Conservation (phyloP, 2,797 vertebrate genomes). For the Phoxinus dragarum region DNA sequence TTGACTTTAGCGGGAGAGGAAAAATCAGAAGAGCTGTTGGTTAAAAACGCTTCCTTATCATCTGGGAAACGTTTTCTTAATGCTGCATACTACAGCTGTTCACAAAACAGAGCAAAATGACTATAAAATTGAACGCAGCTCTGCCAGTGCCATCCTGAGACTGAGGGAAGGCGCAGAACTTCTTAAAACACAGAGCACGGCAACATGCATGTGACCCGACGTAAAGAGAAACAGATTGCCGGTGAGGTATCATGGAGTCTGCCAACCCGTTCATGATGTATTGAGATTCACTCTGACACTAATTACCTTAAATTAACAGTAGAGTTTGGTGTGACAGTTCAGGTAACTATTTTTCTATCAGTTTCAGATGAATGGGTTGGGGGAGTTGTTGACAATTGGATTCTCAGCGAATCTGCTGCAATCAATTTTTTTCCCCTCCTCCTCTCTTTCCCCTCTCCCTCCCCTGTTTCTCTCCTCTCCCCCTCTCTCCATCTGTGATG, state of each 20-base stretch:
- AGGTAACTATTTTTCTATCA: slow-evolving; percentile 84
- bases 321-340: slow-evolving; percentile 86
- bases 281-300: slow-evolving; percentile 84
- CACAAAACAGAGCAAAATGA: slow-evolving; percentile 16
- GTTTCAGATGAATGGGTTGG: slow-evolving; percentile 82
- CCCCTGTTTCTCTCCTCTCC: slow-evolving; percentile 46
- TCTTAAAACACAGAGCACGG: background rate
- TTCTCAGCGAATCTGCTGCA: slow-evolving; percentile 72
- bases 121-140: slow-evolving; percentile 9
- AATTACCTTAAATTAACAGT: slow-evolving; percentile 89
- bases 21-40: slow-evolving; percentile 1
- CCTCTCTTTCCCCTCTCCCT: slow-evolving; percentile 36
- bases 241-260: slow-evolving; percentile 81
- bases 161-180: background rate
- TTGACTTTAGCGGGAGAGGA: slow-evolving; percentile 22
- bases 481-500: slow-evolving; percentile 57
- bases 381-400: slow-evolving; percentile 82
- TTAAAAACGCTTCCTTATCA: background rate
- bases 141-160: background rate
- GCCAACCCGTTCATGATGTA: slow-evolving; percentile 82
- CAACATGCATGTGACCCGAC: slow-evolving; percentile 25
- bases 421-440: slow-evolving; percentile 71
- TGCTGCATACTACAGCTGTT: background rate
- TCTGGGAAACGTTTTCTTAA: slow-evolving; percentile 13
- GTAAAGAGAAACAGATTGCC: slow-evolving; percentile 75